Evolutionary conservation across 2,113 vertebrate species (phyloP).

Genomic region (Aplodontia rufa): DNA sequence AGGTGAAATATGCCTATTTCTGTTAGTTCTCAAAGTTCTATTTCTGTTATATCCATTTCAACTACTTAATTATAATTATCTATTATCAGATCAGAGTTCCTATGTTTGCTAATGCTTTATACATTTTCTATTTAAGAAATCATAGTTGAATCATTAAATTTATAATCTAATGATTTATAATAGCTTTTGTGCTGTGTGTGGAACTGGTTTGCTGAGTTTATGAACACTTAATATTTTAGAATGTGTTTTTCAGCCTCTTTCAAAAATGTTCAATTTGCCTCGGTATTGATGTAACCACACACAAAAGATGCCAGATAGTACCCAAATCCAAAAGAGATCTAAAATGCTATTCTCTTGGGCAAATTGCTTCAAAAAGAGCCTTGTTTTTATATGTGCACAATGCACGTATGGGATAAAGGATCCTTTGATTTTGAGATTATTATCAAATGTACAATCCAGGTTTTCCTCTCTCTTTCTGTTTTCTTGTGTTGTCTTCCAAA

Average conservation of each 20-base stretch:
- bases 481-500: not conserved
- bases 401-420: not conserved
- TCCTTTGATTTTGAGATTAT: not conserved
- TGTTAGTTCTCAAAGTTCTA: not conserved
- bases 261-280: not conserved
- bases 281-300: not conserved
- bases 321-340: not conserved
- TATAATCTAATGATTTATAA: not conserved
- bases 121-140: not conserved
- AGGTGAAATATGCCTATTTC: not conserved
- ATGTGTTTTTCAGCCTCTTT: not conserved
- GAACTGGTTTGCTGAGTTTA: not conserved
- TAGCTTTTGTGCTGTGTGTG: not conserved
- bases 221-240: not conserved
- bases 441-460: not conserved
- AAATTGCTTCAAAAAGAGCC: not conserved
- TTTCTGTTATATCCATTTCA: not conserved
- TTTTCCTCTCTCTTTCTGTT: not conserved
- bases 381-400: slow-evolving; percentile 12
- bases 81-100: not conserved
- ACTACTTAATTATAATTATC: not conserved
- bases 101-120: slow-evolving; percentile 12
- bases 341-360: not conserved
- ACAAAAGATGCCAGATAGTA: not conserved
- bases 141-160: not conserved